Conservation (phyloP, 2,888 invertebrate species). For the Tenthredo amoena region DNA sequence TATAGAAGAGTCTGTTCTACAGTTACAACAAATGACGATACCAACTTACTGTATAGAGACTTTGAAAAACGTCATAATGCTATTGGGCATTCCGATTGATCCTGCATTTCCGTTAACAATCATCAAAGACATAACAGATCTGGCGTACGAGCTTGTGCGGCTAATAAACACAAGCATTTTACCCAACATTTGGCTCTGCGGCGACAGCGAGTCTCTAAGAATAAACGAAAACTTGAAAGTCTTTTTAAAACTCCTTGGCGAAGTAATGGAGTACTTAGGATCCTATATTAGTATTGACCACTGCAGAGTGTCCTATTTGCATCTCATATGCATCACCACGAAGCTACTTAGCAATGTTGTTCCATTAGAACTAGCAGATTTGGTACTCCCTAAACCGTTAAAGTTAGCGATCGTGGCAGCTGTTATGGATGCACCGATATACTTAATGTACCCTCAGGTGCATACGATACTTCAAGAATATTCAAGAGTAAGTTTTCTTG, state of each 20-base stretch:
- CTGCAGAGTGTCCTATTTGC: slow-evolving; percentile 78
- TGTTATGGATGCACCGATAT: slow-evolving; percentile 78
- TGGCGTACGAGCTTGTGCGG: slow-evolving; percentile 76
- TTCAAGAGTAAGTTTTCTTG: slow-evolving; percentile 75
- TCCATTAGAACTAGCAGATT: slow-evolving; percentile 76
- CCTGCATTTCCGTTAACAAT: slow-evolving; percentile 67
- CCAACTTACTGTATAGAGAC: slow-evolving; percentile 78
- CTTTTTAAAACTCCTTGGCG: slow-evolving; percentile 81
- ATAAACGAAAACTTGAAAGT: slow-evolving; percentile 68
- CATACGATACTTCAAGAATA: slow-evolving; percentile 77
- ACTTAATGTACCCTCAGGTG: slow-evolving; percentile 77
- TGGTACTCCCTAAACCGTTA: slow-evolving; percentile 77
- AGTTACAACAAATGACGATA: slow-evolving; percentile 78
- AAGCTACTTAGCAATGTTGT: slow-evolving; percentile 76
- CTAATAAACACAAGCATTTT: slow-evolving; percentile 80
- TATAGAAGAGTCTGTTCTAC: slow-evolving; percentile 73
- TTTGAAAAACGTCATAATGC: slow-evolving; percentile 71
- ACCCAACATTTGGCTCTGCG: slow-evolving; percentile 80
- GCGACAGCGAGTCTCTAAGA: slow-evolving; percentile 66
- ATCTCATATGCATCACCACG: slow-evolving; percentile 76
- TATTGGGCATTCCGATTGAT: slow-evolving; percentile 65
- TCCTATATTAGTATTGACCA: slow-evolving; percentile 68
- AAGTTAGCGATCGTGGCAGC: slow-evolving; percentile 76
- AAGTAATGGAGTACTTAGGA: slow-evolving; percentile 72
- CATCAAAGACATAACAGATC: slow-evolving; percentile 67